Percentiles rank a stretch among this genome's conserved stretches.
These are phyloP conservation scores for Dichetophora obliterata DNA, from an alignment of 2,888 invertebrate species.

Conservation along the genomic window DNA sequence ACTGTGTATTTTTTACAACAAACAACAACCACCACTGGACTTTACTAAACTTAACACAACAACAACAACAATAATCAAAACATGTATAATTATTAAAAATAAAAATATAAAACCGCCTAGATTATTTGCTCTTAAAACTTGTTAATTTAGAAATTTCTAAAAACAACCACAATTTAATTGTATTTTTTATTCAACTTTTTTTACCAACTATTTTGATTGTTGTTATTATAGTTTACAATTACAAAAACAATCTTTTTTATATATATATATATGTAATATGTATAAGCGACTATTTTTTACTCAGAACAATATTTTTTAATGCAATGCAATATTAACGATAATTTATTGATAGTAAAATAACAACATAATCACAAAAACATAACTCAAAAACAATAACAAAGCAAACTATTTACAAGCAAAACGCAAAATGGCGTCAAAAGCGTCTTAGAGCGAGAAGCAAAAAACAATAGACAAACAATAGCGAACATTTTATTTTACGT, in stretches of 20 bases:
- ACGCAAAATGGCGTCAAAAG: too few relatives aligned
- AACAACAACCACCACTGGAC: not conserved
- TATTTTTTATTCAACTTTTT: too few relatives aligned
- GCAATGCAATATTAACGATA: not conserved
- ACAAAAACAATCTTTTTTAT: not conserved
- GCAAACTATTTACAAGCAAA: not conserved
- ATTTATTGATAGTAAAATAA: not conserved
- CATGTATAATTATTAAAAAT: not conserved
- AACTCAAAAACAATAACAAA: not conserved
- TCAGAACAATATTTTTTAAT: not conserved
- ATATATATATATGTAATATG: too few relatives aligned
- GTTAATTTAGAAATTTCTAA: too few relatives aligned
- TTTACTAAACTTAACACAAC: not conserved
- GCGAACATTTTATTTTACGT: not conserved
- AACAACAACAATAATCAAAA: not conserved
- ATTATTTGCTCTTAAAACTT: not conserved
- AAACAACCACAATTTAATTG: too few relatives aligned
- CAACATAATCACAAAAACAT: not conserved
- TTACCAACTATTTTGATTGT: too few relatives aligned
- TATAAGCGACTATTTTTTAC: not conserved
- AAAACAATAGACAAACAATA: not conserved
- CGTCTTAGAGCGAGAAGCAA: not conserved
- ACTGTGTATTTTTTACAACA: slow-evolving; percentile 3
- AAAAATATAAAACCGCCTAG: not conserved
- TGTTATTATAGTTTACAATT: too few relatives aligned